Conservation (phyloP, 2,888 invertebrate genomes). For the Linnaemya vulpina region DNA sequence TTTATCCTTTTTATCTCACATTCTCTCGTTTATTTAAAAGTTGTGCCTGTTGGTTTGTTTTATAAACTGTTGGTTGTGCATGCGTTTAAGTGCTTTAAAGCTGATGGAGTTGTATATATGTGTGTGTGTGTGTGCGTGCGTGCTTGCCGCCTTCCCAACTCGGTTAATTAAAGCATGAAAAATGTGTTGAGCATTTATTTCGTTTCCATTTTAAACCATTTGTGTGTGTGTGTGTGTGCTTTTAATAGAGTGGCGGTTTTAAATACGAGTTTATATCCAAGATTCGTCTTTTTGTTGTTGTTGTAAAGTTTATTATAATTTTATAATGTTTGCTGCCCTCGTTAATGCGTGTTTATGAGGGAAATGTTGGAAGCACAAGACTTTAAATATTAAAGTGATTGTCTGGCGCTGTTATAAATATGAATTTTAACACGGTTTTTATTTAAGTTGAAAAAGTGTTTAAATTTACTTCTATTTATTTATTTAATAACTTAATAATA, state of each 20-base stretch:
- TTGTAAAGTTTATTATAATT: slow-evolving; percentile 18
- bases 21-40: not conserved
- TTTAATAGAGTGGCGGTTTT: slow-evolving; percentile 58
- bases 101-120: slow-evolving; percentile 20
- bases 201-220: slow-evolving; percentile 56
- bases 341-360: not conserved
- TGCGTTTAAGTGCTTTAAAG: slow-evolving; percentile 9
- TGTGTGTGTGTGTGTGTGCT: slow-evolving; percentile 45
- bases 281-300: not conserved
- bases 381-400: slow-evolving; percentile 50
- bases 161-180: slow-evolving; percentile 72
- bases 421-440: not conserved
- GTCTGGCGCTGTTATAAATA: not conserved
- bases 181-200: slow-evolving; percentile 68
- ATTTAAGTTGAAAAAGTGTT: not conserved
- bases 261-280: slow-evolving; percentile 39
- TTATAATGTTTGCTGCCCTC: slow-evolving; percentile 10
- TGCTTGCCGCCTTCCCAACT: slow-evolving; percentile 3
- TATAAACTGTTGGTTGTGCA: not conserved
- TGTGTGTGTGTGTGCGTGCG: not conserved
- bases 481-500: no score
- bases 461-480: no score
- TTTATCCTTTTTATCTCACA: slow-evolving; percentile 19
- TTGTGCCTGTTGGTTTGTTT: slow-evolving; percentile 9
- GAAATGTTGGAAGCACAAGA: not conserved